Evolutionary conservation across 2,888 invertebrate species (phyloP).

Genomic region (Cosmia pyralina): DNA sequence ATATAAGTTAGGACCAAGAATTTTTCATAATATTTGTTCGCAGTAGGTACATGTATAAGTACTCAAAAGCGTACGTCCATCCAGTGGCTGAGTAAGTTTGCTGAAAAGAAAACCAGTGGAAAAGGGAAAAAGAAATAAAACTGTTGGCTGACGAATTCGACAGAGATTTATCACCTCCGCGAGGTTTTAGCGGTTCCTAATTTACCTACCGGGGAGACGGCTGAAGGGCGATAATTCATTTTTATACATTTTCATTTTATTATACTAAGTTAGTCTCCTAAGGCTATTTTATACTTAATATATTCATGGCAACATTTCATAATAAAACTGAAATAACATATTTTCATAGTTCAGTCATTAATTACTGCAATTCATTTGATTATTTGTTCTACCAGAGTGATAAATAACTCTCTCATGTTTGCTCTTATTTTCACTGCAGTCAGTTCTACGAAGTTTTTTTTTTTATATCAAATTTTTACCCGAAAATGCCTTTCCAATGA

Average conservation of each 20-base stretch:
- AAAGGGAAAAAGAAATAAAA: conserved; percentile 81
- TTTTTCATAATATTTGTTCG: conserved; percentile 12
- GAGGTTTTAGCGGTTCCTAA: conserved; percentile 81
- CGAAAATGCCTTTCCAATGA: conserved; percentile 14
- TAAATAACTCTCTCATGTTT: conserved; percentile 1
- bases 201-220: conserved; percentile 75
- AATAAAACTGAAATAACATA: conserved; percentile 21
- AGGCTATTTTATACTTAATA: conserved; percentile 34
- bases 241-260: conserved; percentile 68
- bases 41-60: conserved; percentile 15
- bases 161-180: conserved; percentile 83
- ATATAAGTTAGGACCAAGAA: conserved; percentile 15
- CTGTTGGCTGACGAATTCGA: conserved; percentile 84
- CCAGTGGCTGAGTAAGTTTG: conserved; percentile 75
- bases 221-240: conserved; percentile 72
- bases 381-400: conserved; percentile 12
- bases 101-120: conserved; percentile 75
- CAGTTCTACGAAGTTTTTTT: conserved; percentile 6
- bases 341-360: conserved; percentile 10
- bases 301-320: conserved; percentile 29
- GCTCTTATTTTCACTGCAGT: conserved; percentile 8
- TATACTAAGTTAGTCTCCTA: conserved; percentile 53
- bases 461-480: conserved; percentile 1
- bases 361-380: conserved; percentile 11
- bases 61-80: conserved; percentile 57